Evolutionary conservation across 2,113 vertebrate genomes (phyloP).

Genomic region (Verasper variegatus): DNA sequence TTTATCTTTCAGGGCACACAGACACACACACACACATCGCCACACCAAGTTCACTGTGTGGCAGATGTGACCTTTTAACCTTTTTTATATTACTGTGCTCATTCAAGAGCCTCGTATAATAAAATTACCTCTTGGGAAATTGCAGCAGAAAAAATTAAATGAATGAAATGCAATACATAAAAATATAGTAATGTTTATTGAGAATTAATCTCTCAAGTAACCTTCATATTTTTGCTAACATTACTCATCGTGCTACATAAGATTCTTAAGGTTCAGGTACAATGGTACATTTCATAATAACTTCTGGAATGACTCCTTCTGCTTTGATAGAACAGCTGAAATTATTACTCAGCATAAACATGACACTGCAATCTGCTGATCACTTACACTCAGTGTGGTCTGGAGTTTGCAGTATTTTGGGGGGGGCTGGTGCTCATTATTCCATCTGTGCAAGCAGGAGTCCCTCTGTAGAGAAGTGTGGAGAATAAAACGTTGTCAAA

Average conservation of each 20-base stretch:
- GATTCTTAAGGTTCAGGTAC: not conserved
- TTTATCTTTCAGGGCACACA: constrained; percentile 44
- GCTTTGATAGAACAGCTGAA: too few species aligned
- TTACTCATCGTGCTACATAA: too few species aligned
- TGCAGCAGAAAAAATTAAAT: not conserved
- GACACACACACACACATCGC: not conserved
- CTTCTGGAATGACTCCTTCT: too few species aligned
- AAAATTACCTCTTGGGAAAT: too few species aligned
- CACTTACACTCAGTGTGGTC: not conserved
- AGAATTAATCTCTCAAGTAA: too few species aligned
- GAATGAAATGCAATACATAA: not conserved
- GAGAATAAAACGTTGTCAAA: constrained; percentile 27
- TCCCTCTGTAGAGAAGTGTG: not conserved
- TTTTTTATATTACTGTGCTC: too few species aligned
- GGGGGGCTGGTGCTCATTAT: not conserved
- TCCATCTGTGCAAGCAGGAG: not conserved
- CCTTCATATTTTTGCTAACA: too few species aligned
- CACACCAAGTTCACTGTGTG: not conserved
- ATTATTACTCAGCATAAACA: not conserved
- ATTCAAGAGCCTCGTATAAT: too few species aligned
- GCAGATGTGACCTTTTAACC: too few species aligned
- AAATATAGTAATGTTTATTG: not conserved
- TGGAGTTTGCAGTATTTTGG: not conserved
- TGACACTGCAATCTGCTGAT: not conserved
- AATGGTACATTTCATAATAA: not conserved